Evolutionary conservation across 2,113 vertebrate genomes (phyloP).

Genomic region (Chamaea fasciata): DNA sequence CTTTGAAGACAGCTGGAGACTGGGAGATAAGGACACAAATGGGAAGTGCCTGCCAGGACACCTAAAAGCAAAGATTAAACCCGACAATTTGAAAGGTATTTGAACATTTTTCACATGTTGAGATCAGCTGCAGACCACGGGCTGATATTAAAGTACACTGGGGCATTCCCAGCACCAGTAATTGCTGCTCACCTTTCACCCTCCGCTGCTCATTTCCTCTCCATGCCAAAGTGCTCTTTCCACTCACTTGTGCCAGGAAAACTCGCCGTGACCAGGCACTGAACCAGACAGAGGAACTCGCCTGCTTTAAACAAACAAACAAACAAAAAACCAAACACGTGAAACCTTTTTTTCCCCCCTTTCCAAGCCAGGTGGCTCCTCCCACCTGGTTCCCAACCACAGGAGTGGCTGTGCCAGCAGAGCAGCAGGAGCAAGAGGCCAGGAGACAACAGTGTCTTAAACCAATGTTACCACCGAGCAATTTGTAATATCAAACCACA

Average conservation of each 20-base stretch:
- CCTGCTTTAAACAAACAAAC: constrained; percentile 52
- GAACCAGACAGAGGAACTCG: not conserved
- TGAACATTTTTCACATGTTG: not conserved
- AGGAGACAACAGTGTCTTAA: constrained; percentile 6
- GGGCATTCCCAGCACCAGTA: not conserved
- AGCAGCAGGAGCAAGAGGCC: constrained; percentile 3
- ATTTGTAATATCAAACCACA: constrained; percentile 60
- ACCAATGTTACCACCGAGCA: constrained; percentile 34
- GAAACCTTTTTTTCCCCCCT: not conserved
- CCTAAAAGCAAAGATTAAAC: not conserved
- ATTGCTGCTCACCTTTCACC: constrained; percentile 44
- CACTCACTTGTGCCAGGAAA: constrained; percentile 10
- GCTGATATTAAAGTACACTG: not conserved
- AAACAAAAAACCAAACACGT: not conserved
- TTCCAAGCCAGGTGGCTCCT: not conserved
- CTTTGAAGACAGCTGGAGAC: not conserved
- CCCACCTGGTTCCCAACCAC: constrained; percentile 5
- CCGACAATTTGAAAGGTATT: not conserved
- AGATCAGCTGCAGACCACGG: not conserved
- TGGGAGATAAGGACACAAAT: not conserved
- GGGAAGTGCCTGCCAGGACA: not conserved
- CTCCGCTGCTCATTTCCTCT: not conserved
- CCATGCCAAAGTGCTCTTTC: constrained; percentile 17
- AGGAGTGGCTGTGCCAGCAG: not conserved
- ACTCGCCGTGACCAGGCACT: not conserved